Conservation (phyloP, 2,113 vertebrate genomes). For the Trogon surrucura region DNA sequence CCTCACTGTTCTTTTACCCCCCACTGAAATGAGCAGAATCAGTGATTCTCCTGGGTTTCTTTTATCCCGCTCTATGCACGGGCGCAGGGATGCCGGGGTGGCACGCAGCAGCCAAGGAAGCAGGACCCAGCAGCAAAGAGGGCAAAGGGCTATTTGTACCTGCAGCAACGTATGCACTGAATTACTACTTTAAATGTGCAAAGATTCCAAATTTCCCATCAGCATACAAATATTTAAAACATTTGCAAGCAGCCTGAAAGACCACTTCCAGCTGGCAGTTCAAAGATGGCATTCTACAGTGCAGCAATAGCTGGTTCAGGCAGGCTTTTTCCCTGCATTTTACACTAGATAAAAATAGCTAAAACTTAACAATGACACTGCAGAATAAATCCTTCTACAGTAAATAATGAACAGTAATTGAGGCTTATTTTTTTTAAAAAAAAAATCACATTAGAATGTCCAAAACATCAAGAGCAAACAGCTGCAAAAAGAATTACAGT, state of each 20-base stretch:
- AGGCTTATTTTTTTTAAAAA: background rate
- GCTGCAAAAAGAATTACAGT: background rate
- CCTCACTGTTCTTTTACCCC: background rate
- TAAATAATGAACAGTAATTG: background rate
- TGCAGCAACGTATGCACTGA: background rate
- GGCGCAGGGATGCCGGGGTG: background rate
- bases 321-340: background rate
- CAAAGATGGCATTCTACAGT: background rate
- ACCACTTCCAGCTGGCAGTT: background rate
- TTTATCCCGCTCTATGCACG: background rate
- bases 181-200: background rate
- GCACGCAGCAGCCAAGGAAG: background rate
- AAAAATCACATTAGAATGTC: background rate
- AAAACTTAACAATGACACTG: background rate
- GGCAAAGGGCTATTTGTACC: background rate
- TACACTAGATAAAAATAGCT: background rate
- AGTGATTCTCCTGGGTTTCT: rapidly evolving
- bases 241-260: background rate
- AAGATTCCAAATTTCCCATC: background rate
- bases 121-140: background rate
- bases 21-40: background rate
- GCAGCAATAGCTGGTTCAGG: background rate
- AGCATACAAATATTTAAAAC: background rate
- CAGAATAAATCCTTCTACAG: background rate
- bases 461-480: background rate